A percentile compares a stretch with the other conserved stretches of the same genome.
Conservation (phyloP, 1,140 invertebrate genomes). For the Rhyzopertha dominica region DNA sequence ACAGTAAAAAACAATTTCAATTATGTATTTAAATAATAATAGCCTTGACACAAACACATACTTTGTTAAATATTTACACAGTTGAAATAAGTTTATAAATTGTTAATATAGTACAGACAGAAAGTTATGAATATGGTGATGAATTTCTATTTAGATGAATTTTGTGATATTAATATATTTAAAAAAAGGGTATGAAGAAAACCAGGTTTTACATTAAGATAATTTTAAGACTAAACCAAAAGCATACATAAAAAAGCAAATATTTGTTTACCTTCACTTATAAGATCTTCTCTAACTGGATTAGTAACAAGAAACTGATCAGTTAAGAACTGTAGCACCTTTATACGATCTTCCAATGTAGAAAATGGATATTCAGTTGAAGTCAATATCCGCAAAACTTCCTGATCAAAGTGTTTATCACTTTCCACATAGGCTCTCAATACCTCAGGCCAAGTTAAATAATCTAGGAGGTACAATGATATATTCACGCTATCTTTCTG, state of each 20-base stretch:
- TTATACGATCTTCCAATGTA: conserved; percentile 72
- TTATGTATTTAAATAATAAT: too few species aligned
- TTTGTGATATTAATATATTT: too few species aligned
- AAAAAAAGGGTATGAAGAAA: too few species aligned
- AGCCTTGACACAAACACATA: too few species aligned
- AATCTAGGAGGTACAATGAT: conserved; percentile 84
- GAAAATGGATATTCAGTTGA: conserved; percentile 88
- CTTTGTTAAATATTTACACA: too few species aligned
- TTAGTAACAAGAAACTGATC: conserved; percentile 93
- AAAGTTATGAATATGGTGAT: too few species aligned
- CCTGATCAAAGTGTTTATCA: conserved; percentile 73
- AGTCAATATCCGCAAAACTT: conserved; percentile 62
- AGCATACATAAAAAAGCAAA: conserved; percentile 5
- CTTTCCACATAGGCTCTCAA: conserved; percentile 84
- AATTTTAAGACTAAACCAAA: neutral
- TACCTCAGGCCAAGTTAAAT: conserved; percentile 92
- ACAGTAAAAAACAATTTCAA: too few species aligned
- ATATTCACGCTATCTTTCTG: conserved; percentile 96
- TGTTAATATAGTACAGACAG: too few species aligned
- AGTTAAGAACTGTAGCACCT: conserved; percentile 84
- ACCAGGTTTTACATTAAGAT: too few species aligned
- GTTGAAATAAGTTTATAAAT: too few species aligned
- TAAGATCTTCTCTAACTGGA: conserved; percentile 85
- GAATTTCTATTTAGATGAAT: too few species aligned
- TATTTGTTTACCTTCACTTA: conserved; percentile 76